Conservation (phyloP, 2,888 invertebrate genomes). For the Ennomos fuscantarius region DNA sequence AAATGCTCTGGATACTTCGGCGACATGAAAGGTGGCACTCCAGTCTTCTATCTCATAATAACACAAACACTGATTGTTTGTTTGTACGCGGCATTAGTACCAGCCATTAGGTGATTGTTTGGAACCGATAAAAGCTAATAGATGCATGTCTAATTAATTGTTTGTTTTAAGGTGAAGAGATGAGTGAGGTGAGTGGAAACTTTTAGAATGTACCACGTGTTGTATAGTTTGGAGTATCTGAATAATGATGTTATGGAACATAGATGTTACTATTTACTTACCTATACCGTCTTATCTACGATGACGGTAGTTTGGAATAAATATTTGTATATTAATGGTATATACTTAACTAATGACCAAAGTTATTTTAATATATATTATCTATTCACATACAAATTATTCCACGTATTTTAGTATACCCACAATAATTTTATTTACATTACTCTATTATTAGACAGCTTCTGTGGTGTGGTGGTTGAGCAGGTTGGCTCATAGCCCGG, state of each 20-base stretch:
- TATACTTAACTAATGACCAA: too few species aligned
- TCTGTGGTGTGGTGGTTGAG: too few species aligned
- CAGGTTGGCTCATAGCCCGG: too few species aligned
- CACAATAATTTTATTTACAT: too few species aligned
- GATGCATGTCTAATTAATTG: conserved; percentile 36
- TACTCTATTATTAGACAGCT: too few species aligned
- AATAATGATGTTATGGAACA: not conserved
- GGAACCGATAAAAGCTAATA: conserved; percentile 35
- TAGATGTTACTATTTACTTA: not conserved
- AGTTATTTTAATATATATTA: too few species aligned
- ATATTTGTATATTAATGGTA: too few species aligned
- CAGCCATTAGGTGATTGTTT: conserved; percentile 45
- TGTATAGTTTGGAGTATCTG: too few species aligned
- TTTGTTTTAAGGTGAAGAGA: conserved; percentile 32
- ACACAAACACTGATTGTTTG: conserved; percentile 33
- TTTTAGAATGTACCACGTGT: conserved; percentile 5
- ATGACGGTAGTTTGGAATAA: too few species aligned
- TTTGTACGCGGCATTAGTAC: conserved; percentile 31
- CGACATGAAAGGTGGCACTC: conserved; percentile 29
- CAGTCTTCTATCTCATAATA: conserved; percentile 6
- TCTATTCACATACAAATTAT: too few species aligned
- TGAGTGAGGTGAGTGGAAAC: conserved; percentile 21
- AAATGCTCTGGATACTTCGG: conserved; percentile 15
- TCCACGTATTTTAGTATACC: too few species aligned
- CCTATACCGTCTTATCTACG: too few species aligned